Percentiles rank a stretch among this genome's conserved stretches.
Evolutionary conservation across 2,797 vertebrate genomes (phyloP).

Genomic region (Siniperca obscura): DNA sequence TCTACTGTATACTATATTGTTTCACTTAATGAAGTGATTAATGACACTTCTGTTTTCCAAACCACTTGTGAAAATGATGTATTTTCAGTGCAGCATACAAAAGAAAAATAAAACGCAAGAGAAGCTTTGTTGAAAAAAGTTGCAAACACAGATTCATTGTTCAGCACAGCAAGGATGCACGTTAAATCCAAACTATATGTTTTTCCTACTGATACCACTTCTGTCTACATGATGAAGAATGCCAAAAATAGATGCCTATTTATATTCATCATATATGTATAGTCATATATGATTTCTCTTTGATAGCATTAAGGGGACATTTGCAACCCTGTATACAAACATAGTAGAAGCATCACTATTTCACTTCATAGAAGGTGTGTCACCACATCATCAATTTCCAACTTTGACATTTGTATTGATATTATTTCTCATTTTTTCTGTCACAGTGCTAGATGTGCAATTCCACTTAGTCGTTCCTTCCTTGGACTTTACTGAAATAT

Average conservation of each 20-base stretch:
- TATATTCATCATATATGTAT: conserved; percentile 60
- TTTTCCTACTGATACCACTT: conserved; percentile 55
- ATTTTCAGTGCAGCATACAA: conserved; percentile 88
- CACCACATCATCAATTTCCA: conserved; percentile 55
- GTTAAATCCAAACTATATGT: conserved; percentile 52
- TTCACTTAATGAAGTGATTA: conserved; percentile 86
- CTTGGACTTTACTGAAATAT: conserved; percentile 68
- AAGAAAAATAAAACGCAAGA: conserved; percentile 70
- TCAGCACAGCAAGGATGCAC: conserved; percentile 83
- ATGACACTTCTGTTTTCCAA: conserved; percentile 83
- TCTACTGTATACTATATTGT: conserved; percentile 89
- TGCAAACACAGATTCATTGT: conserved; percentile 80
- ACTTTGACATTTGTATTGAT: conserved; percentile 41
- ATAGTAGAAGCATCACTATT: conserved; percentile 70
- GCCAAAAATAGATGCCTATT: conserved; percentile 78
- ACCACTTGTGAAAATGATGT: conserved; percentile 84
- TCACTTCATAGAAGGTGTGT: conserved; percentile 68
- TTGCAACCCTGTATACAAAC: conserved; percentile 81
- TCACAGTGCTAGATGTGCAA: conserved; percentile 77
- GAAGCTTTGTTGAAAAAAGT: conserved; percentile 76
- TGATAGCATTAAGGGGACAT: conserved; percentile 77
- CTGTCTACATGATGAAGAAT: conserved; percentile 80
- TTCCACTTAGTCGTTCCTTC: conserved; percentile 51
- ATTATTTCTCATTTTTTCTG: conserved; percentile 26
- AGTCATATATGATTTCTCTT: conserved; percentile 74